These are phyloP conservation scores for Caenorhabditis sulstoni DNA, from an alignment of 2,888 invertebrate genomes.

Conservation along the genomic window DNA sequence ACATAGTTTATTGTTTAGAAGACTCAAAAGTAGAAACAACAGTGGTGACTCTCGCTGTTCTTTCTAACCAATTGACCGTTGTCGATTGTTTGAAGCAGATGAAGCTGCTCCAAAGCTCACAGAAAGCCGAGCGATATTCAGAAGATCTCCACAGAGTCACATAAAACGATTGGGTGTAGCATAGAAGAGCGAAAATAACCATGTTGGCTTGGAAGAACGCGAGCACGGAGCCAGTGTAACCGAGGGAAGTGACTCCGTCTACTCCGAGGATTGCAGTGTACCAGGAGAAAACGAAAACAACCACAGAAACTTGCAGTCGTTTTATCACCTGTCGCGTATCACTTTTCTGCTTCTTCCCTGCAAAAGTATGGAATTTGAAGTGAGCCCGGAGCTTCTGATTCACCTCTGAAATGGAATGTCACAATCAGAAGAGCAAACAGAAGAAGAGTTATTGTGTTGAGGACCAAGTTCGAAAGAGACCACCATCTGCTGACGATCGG, in stretches of 20 bases:
- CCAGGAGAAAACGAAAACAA: constrained; percentile 47
- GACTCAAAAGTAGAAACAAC: constrained; percentile 25
- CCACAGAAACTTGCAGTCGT: constrained; percentile 32
- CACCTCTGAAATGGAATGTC: constrained; percentile 31
- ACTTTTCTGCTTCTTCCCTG: constrained; percentile 42
- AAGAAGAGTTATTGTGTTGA: constrained; percentile 14
- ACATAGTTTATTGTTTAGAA: constrained; percentile 7
- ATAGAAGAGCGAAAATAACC: constrained; percentile 51
- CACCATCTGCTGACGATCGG: constrained; percentile 41
- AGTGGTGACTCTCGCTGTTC: constrained; percentile 12
- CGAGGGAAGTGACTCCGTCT: constrained; percentile 30
- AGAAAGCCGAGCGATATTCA: constrained; percentile 53
- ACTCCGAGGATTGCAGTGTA: constrained; percentile 40
- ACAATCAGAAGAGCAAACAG: constrained; percentile 19
- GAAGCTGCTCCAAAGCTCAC: constrained; percentile 31
- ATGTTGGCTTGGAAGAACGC: constrained; percentile 45
- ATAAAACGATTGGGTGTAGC: constrained; percentile 52
- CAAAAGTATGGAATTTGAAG: neutral
- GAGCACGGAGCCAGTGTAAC: constrained; percentile 22
- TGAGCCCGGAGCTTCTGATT: neutral
- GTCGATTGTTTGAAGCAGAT: constrained; percentile 16
- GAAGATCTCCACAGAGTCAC: constrained; percentile 50
- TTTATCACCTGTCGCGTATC: constrained; percentile 38
- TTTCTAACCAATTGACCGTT: constrained; percentile 17
- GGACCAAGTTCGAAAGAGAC: constrained; percentile 38